Percentiles rank a stretch among this genome's conserved stretches.
Evolutionary conservation across 2,888 invertebrate species (phyloP).

Genomic region (Platycheirus rosarum): DNA sequence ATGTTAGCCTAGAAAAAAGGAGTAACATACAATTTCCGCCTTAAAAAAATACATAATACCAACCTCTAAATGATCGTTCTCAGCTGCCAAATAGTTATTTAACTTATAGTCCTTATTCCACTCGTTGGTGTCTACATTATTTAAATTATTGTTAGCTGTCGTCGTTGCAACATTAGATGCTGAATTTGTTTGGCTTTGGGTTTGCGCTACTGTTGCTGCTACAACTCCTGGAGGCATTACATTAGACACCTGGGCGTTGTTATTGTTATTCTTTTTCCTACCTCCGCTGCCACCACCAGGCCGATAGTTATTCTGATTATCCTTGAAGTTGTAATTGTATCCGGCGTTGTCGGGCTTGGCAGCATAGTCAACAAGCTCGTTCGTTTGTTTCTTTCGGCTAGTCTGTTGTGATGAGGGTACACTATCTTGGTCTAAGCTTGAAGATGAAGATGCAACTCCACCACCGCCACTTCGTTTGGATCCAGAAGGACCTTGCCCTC

Average conservation of each 20-base stretch:
- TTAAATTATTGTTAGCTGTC: conserved; percentile 66
- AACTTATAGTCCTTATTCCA: conserved; percentile 69
- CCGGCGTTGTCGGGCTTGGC: conserved; percentile 46
- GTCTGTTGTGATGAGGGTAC: conserved; percentile 78
- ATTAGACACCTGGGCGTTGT: conserved; percentile 68
- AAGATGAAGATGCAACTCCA: conserved; percentile 83
- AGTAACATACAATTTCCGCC: too few species aligned
- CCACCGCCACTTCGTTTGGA: conserved; percentile 78
- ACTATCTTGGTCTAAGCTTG: conserved; percentile 86
- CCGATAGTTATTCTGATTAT: conserved; percentile 81
- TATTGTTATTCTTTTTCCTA: conserved; percentile 70
- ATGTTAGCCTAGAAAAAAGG: conserved; percentile 78
- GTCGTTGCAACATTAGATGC: conserved; percentile 40
- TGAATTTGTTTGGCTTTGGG: conserved; percentile 32
- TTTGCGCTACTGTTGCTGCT: conserved; percentile 73
- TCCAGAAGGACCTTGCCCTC: conserved; percentile 87
- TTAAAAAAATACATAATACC: neutral
- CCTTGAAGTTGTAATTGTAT: conserved; percentile 58
- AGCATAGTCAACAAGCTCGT: conserved; percentile 65
- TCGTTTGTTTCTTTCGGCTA: conserved; percentile 61
- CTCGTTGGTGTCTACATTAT: conserved; percentile 63
- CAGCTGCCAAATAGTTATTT: conserved; percentile 53
- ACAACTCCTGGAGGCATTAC: conserved; percentile 78
- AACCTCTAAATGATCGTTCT: conserved; percentile 66
- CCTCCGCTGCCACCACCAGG: conserved; percentile 82